phyloP scores from a whole-genome alignment of 2,888 invertebrate species.

The Helleia helle region DNA sequence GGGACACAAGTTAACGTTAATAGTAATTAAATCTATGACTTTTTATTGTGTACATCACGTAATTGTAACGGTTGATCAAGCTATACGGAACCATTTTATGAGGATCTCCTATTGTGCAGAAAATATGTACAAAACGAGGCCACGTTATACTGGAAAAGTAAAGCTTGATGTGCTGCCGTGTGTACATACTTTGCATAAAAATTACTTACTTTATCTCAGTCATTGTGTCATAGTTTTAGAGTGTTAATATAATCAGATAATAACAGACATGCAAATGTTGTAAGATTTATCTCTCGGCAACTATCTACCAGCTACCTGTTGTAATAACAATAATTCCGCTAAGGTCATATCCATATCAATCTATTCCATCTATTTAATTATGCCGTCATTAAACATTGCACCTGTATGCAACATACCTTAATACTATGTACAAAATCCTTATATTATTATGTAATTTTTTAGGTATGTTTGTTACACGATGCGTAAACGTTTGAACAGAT shows the following conservation, averaged over 20 bases:
- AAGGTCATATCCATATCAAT: not conserved
- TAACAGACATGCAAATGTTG: not conserved
- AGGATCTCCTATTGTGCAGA: too few species aligned
- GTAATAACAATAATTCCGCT: not conserved
- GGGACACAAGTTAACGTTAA: too few species aligned
- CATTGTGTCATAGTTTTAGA: not conserved
- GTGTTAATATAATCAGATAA: not conserved
- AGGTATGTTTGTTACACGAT: not conserved
- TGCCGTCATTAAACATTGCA: not conserved
- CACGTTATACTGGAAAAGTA: too few species aligned
- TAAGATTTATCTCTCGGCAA: slow-evolving; percentile 1
- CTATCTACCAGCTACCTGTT: not conserved
- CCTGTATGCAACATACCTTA: not conserved
- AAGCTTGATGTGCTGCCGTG: too few species aligned
- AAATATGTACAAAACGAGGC: too few species aligned
- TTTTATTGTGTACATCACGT: too few species aligned
- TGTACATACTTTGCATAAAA: too few species aligned
- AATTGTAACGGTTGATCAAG: too few species aligned
- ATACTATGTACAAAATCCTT: not conserved
- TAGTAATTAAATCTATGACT: too few species aligned
- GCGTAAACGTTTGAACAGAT: too few species aligned
- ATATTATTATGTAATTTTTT: not conserved
- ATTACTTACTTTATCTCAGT: too few species aligned
- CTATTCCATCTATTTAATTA: slow-evolving; percentile 6
- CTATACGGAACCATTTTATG: too few species aligned